Percentiles rank a stretch among this genome's conserved stretches.
phyloP scores from a whole-genome alignment of 2,797 vertebrate species.

The Potorous gilbertii region DNA sequence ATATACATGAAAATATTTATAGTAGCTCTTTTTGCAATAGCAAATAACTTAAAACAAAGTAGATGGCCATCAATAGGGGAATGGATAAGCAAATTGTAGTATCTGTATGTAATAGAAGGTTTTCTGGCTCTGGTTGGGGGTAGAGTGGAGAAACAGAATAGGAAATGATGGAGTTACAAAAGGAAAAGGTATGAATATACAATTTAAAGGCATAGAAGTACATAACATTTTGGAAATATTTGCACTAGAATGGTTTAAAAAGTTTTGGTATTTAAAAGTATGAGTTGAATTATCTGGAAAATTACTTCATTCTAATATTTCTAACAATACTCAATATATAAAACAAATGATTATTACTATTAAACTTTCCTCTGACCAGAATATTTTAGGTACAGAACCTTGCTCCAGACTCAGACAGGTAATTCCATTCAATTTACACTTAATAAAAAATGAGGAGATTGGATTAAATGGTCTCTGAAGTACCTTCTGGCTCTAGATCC shows the following conservation, averaged over 20 bases:
- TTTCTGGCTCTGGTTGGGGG: background rate
- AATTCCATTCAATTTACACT: background rate
- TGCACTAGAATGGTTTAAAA: background rate
- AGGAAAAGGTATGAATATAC: background rate
- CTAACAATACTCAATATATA: background rate
- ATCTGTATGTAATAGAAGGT: background rate
- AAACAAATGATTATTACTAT: background rate
- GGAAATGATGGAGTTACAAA: background rate
- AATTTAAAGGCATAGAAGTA: background rate
- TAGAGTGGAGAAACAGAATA: background rate
- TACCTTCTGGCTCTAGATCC: background rate
- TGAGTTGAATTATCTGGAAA: background rate
- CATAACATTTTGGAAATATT: background rate
- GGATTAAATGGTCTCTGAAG: background rate
- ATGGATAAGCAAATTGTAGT: background rate
- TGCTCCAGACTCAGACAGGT: background rate
- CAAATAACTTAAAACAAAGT: background rate
- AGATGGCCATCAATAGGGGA: background rate
- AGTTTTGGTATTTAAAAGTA: background rate
- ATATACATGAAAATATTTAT: background rate
- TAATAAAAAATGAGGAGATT: background rate
- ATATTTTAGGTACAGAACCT: background rate
- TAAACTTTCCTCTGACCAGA: background rate
- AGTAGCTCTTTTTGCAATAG: background rate
- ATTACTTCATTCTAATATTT: background rate